These are phyloP conservation scores for Gallinago media DNA, from an alignment of 2,113 vertebrate species.

Conservation along the genomic window DNA sequence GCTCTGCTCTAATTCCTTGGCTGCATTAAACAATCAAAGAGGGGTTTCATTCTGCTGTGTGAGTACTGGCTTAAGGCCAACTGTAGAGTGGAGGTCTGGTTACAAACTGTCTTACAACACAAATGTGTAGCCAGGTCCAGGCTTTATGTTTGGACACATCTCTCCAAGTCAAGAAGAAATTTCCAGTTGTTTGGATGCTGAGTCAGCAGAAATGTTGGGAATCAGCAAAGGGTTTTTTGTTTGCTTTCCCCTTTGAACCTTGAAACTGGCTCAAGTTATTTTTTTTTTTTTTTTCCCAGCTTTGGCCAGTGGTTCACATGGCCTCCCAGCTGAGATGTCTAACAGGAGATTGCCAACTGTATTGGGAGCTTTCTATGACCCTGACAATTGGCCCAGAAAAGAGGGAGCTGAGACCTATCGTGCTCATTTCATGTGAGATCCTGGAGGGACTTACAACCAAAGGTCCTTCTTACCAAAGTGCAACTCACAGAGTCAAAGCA, in stretches of 20 bases:
- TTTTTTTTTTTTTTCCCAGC: not conserved
- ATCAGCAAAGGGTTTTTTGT: not conserved
- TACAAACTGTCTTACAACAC: not conserved
- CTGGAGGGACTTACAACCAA: conserved; percentile 43
- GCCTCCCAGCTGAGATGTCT: not conserved
- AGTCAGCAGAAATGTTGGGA: conserved; percentile 14
- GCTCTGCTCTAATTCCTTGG: not conserved
- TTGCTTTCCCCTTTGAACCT: not conserved
- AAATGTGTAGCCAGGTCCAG: conserved; percentile 5
- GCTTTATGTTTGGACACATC: conserved; percentile 2
- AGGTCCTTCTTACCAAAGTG: conserved; percentile 38
- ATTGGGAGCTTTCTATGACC: conserved; percentile 19
- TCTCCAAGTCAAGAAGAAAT: conserved; percentile 7
- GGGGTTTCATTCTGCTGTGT: conserved; percentile 27
- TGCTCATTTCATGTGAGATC: not conserved
- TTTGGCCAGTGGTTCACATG: not conserved
- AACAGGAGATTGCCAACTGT: not conserved
- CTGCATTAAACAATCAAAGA: conserved; percentile 27
- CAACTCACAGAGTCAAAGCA: not conserved
- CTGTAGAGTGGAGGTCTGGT: not conserved
- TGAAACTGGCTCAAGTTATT: not conserved
- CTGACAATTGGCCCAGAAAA: conserved; percentile 8
- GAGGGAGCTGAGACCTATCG: not conserved
- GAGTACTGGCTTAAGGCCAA: not conserved
- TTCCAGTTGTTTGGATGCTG: conserved; percentile 48